Conservation (phyloP, 2,113 vertebrate genomes). For the Malurus melanocephalus region DNA sequence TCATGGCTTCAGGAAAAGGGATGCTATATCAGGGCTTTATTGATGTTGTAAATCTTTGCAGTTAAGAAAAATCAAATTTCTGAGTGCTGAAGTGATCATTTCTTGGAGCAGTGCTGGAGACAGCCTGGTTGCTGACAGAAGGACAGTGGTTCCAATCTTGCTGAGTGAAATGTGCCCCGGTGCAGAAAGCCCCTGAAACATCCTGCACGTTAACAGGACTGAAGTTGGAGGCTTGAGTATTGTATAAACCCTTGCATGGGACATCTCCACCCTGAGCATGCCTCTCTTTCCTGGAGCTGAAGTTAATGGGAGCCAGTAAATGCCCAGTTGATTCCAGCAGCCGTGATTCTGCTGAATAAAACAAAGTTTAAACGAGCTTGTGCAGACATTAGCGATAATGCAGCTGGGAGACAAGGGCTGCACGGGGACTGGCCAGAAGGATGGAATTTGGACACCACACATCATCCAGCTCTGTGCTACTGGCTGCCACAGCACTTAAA, state of each 20-base stretch:
- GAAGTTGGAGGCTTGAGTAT: background rate
- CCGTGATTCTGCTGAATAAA: constrained; percentile 24
- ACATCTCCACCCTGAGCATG: background rate
- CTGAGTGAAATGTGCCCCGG: background rate
- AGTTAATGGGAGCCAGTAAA: background rate
- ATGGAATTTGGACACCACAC: background rate
- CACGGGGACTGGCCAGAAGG: background rate
- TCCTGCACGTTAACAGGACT: background rate
- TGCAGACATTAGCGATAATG: background rate
- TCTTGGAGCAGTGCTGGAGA: background rate
- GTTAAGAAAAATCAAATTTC: constrained; percentile 50
- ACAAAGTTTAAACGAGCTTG: background rate
- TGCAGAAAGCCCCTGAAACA: background rate
- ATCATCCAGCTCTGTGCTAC: background rate
- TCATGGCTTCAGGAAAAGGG: background rate
- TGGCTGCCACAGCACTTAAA: background rate
- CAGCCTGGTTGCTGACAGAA: background rate
- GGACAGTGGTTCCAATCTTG: background rate
- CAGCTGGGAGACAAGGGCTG: background rate
- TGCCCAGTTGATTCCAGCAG: background rate
- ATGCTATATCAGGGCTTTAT: constrained; percentile 5
- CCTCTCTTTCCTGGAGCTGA: background rate
- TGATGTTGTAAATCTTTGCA: constrained; percentile 25
- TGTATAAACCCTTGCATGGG: background rate
- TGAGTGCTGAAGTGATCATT: background rate